Base-by-base conservation (phyloP, 2,797 vertebrate species). In the Fistularia tabacaria region DNA sequence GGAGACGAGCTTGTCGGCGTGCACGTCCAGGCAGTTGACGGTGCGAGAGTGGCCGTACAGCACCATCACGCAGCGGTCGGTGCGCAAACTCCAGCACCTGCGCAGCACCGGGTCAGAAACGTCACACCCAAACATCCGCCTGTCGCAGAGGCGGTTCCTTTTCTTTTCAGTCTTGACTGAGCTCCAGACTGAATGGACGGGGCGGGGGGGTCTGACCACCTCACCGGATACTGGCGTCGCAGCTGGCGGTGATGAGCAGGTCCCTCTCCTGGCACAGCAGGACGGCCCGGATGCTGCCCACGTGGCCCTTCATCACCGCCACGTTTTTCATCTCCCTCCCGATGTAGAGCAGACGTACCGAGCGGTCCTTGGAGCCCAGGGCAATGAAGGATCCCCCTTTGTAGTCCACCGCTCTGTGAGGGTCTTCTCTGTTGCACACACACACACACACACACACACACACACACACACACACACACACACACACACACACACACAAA, bases 161-260 rank as follows among this genome's bases (percentile, higher is more conserved):
- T 25, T 25, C 5, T 25, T 25, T 25, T 25, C 5, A n/a, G n/a
- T n/a, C n/a, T n/a, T n/a, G n/a, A n/a, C n/a, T n/a, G n/a, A n/a
- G n/a, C n/a, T n/a, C n/a, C n/a, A n/a, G n/a, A n/a, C n/a, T n/a
- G n/a, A n/a, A n/a, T n/a, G n/a, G n/a, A n/a, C n/a, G n/a, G n/a
- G n/a, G n/a, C n/a, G n/a, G n/a, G n/a, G n/a, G n/a, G n/a, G n/a
- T n/a, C n/a, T 25, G 25, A 25, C 37, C 44, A 38, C 46, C 45
- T 69, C 60, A 96, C 96, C 95, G 93, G 89, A 98, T 95, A 14
- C 83, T 93, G 43, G 92, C 77, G 38, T 98, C 94, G 0, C 79
- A 87, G 74, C 93, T 84, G 0, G 85, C 86, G 0, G 92, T 92
- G 13, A 96, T 76, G 40, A 96, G 62, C n/a, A 95, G 76, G 8